Conservation (phyloP, 2,888 invertebrate genomes). For the Lycocerus yunnanus region DNA sequence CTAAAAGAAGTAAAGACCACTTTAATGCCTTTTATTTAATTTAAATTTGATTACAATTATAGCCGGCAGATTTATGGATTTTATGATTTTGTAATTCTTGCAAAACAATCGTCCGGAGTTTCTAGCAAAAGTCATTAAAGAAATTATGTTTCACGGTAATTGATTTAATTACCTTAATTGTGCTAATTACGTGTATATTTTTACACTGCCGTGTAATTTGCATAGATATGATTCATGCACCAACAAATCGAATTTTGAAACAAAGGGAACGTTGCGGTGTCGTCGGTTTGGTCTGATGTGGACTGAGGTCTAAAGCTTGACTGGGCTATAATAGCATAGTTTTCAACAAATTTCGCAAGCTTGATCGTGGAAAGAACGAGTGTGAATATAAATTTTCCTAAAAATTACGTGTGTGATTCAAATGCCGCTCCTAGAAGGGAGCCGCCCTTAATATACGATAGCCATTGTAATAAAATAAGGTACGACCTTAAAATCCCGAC, state of each 20-base stretch:
- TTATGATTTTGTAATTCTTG: not conserved
- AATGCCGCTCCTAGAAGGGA: not conserved
- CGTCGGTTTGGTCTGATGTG: not conserved
- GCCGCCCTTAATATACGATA: not conserved
- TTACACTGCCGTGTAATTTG: not conserved
- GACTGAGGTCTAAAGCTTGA: not conserved
- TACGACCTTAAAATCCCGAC: not conserved
- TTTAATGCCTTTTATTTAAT: not conserved
- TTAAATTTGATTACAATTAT: not conserved
- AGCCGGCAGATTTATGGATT: not conserved
- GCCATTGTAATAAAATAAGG: not conserved
- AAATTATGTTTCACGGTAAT: not conserved
- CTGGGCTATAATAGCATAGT: too few species aligned
- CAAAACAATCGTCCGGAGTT: not conserved
- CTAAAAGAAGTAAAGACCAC: not conserved
- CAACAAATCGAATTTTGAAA: not conserved
- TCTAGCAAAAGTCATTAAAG: not conserved
- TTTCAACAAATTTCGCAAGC: not conserved
- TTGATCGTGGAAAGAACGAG: too few species aligned
- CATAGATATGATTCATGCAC: not conserved
- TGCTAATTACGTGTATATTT: too few species aligned
- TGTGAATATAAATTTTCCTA: not conserved
- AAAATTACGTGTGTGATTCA: not conserved
- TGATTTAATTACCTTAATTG: not conserved
- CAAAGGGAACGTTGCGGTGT: not conserved